Evolutionary conservation across 2,797 vertebrate species (phyloP).

Genomic region (Oryzias sinensis): DNA sequence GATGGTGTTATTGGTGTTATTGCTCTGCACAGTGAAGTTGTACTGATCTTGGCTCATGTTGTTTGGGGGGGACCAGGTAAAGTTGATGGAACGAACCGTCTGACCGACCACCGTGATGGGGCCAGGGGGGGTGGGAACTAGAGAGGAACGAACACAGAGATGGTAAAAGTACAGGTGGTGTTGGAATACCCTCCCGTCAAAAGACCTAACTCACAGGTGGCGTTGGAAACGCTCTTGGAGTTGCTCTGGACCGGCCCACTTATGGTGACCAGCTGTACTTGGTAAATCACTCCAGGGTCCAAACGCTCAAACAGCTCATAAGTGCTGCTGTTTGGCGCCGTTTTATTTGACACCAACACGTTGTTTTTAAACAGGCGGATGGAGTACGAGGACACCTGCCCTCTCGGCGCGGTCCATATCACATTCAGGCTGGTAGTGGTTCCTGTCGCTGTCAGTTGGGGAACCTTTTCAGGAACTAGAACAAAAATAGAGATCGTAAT

Average conservation of each 20-base stretch:
- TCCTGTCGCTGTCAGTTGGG: conserved; percentile 33
- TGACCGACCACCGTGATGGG: conserved; percentile 30
- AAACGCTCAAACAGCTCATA: conserved; percentile 8
- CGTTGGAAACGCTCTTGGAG: conserved; percentile 13
- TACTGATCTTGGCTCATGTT: conserved; percentile 47
- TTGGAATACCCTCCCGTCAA: background rate
- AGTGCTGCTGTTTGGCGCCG: conserved; percentile 6
- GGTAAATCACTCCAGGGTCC: conserved; percentile 60
- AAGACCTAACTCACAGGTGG: conserved; percentile 68
- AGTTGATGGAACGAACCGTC: conserved; percentile 51
- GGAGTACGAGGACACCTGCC: conserved; percentile 46
- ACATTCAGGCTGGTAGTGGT: conserved; percentile 51
- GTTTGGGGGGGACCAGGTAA: conserved; percentile 63
- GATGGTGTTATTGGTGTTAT: accelerated
- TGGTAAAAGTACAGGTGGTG: background rate
- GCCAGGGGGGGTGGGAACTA: conserved; percentile 74
- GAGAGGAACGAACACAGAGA: background rate
- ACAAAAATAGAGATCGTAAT: background rate
- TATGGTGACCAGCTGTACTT: conserved; percentile 29
- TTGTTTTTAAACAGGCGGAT: conserved; percentile 2
- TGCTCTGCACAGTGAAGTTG: conserved; percentile 45
- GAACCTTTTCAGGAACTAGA: conserved; percentile 54
- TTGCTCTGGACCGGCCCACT: conserved; percentile 26
- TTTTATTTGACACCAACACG: accelerated
- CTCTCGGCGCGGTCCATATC: conserved; percentile 41